These are phyloP conservation scores for Villa cingulata DNA, from an alignment of 2,888 invertebrate species.

Conservation along the genomic window DNA sequence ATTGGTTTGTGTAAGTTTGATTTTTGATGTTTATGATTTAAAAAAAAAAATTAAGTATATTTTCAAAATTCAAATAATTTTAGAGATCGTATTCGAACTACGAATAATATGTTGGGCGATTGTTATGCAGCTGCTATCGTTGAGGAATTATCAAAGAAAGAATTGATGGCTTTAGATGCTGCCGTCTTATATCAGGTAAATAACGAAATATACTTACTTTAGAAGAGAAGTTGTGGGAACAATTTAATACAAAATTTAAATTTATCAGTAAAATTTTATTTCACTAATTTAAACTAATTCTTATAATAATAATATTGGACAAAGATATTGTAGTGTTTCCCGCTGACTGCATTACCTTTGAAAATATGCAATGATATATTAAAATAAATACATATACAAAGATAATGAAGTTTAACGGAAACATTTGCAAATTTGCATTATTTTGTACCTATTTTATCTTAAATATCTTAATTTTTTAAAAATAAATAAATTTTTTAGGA, in stretches of 20 bases:
- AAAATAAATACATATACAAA: no score
- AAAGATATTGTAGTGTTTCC: no score
- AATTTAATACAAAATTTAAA: neutral
- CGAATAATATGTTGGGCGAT: conserved; percentile 79
- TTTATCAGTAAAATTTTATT: neutral
- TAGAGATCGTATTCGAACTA: conserved; percentile 74
- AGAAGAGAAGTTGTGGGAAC: no score
- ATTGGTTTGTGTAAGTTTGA: conserved; percentile 75
- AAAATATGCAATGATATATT: no score
- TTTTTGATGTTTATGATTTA: neutral
- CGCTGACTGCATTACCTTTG: no score
- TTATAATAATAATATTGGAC: no score
- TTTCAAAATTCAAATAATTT: neutral
- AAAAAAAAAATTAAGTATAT: neutral
- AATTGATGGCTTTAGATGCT: conserved; percentile 62
- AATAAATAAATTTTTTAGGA: conserved; percentile 3
- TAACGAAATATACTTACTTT: neutral
- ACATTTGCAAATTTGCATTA: neutral
- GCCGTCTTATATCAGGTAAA: conserved; percentile 43
- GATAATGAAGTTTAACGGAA: no score
- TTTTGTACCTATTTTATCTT: neutral
- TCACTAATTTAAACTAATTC: no score
- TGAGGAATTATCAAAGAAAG: conserved; percentile 67
- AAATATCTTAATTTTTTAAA: neutral
- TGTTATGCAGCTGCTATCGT: conserved; percentile 78